These are phyloP conservation scores for Heliothis subflexa DNA, from an alignment of 1,140 invertebrate genomes.

Conservation along the genomic window DNA sequence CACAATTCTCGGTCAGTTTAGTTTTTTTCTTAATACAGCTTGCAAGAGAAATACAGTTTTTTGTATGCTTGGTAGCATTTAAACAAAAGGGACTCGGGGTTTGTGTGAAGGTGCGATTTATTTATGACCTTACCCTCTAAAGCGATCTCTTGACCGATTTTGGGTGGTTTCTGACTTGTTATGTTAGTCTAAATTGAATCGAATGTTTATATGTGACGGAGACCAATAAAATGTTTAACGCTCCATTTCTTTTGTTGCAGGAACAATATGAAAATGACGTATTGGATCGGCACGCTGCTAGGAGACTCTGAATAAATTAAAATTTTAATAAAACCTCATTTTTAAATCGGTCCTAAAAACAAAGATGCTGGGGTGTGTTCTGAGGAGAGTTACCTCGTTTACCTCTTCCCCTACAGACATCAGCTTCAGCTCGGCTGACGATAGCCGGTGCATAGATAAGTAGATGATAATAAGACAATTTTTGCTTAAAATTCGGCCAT, in stretches of 20 bases:
- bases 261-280: constrained; percentile 75
- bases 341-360: constrained; percentile 66
- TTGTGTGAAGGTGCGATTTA: constrained; percentile 85
- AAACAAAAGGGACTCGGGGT: constrained; percentile 79
- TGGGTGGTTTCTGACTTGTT: constrained; percentile 63
- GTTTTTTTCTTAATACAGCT: constrained; percentile 72
- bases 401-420: constrained; percentile 63
- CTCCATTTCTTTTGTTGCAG: constrained; percentile 78
- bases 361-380: constrained; percentile 84
- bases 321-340: constrained; percentile 59
- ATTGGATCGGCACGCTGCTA: constrained; percentile 54
- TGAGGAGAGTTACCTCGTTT: constrained; percentile 74
- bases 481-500: constrained; percentile 58
- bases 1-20: constrained; percentile 76
- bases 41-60: constrained; percentile 76
- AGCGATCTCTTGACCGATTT: constrained; percentile 73
- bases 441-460: constrained; percentile 84
- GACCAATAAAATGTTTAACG: constrained; percentile 53
- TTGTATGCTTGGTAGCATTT: constrained; percentile 83
- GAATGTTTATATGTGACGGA: constrained; percentile 54
- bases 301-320: constrained; percentile 60
- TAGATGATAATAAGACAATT: constrained; percentile 62
- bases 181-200: constrained; percentile 47
- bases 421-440: constrained; percentile 77
- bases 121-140: constrained; percentile 79